Base-by-base conservation (phyloP, 2,113 vertebrate species). In the Platichthys flesus region DNA sequence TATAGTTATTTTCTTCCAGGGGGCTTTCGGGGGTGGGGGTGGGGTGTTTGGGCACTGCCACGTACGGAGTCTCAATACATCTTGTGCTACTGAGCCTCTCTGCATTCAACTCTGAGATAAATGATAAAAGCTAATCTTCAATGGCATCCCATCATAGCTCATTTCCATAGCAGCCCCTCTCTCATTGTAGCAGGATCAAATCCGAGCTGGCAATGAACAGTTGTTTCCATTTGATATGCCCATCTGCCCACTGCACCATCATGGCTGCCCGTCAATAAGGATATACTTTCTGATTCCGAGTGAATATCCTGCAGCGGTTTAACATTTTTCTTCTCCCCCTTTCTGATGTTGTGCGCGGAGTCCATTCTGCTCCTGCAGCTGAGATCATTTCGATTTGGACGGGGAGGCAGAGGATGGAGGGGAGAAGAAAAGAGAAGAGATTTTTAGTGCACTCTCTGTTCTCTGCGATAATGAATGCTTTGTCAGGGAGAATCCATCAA, bases 401-500 rank as follows among this genome's bases (percentile, higher is more conserved):
- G 92, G 88, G 72, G 84, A 88, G 83, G 79, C 82, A 91, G 78
- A 87, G 88, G 84, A 86, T 90, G 74, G 79, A 82, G 76, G 85
- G 87, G 89, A 88, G 76, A 87, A 87, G 79, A 89, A 90, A 88
- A 86, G 81, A 88, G 77, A 78, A 89, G 88, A 91, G 89, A 90
- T 92, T 93, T 82, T 90, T 51, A 93, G 90, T 94, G 94, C 93
- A 91, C 95, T 93, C 94, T 90, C 88, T 96, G 92, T 94, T 94
- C 95, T 95, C 88, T 58, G 93, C 82, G 93, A 96, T 96, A 96
- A 96, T 95, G 89, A 95, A 96, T 95, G 93, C 90, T 95, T 96
- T 96, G 95, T 94, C 90, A 95, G 94, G 92, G 89, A 91, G 95
- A 96, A 95, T 95, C 94, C 86, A 95, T 97, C 95, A 96, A 89